Conservation (phyloP, 2,888 invertebrate species). For the Cybosia mesomella region DNA sequence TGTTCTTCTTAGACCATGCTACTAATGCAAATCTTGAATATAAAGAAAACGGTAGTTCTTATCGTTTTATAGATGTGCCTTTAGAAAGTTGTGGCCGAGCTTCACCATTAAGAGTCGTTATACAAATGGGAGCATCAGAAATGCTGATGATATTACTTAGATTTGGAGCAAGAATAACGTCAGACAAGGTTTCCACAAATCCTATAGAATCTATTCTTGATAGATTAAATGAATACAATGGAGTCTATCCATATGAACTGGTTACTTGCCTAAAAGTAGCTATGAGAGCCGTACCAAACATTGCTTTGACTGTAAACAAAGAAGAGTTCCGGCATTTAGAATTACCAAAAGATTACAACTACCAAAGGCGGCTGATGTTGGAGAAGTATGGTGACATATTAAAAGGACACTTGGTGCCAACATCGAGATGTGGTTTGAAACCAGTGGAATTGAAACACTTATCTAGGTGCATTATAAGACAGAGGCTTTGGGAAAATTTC, state of each 20-base stretch:
- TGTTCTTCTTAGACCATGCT: constrained; percentile 93
- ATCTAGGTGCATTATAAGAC: constrained; percentile 90
- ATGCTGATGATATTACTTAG: constrained; percentile 91
- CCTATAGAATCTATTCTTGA: constrained; percentile 89
- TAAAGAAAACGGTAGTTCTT: constrained; percentile 65
- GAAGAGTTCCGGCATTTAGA: constrained; percentile 66
- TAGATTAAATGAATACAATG: constrained; percentile 88
- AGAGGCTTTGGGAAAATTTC: constrained; percentile 89
- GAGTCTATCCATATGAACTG: constrained; percentile 90
- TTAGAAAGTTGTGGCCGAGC: constrained; percentile 93
- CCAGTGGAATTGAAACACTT: constrained; percentile 92
- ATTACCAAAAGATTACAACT: constrained; percentile 79
- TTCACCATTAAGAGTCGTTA: constrained; percentile 90
- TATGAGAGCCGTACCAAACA: constrained; percentile 88
- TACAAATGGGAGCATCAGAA: constrained; percentile 92
- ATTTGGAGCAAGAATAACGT: constrained; percentile 89
- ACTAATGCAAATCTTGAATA: constrained; percentile 89
- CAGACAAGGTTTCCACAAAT: constrained; percentile 87
- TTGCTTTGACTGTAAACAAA: constrained; percentile 82
- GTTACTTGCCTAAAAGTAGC: constrained; percentile 90
- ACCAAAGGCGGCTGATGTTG: constrained; percentile 74
- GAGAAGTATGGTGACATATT: constrained; percentile 84
- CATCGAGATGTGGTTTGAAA: constrained; percentile 86
- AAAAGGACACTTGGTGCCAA: constrained; percentile 87
- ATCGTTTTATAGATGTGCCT: constrained; percentile 92